Evolutionary conservation across 2,888 invertebrate species (phyloP).

Genomic region (Melieria crassipennis): DNA sequence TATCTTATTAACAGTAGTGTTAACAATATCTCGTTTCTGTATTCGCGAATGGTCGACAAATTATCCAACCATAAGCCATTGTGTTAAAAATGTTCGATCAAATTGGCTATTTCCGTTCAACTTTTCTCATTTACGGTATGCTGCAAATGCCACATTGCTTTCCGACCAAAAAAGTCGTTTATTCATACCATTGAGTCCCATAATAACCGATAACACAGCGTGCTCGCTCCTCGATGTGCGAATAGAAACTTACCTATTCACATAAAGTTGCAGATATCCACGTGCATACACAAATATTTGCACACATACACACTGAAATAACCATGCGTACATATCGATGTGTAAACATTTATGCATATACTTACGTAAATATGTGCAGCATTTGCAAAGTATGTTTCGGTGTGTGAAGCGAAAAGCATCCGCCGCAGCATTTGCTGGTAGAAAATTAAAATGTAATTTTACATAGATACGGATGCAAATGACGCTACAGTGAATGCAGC

Average conservation of each 20-base stretch:
- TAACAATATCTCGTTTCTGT: too few species aligned
- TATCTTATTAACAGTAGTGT: too few species aligned
- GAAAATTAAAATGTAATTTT: conserved; percentile 14
- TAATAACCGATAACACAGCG: conserved; percentile 39
- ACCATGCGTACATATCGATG: background rate
- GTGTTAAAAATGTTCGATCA: too few species aligned
- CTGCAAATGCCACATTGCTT: too few species aligned
- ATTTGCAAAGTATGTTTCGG: background rate
- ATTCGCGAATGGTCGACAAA: too few species aligned
- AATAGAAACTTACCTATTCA: background rate
- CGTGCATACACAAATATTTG: background rate
- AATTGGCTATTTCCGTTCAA: too few species aligned
- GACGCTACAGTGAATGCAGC: too few species aligned
- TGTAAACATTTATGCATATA: background rate
- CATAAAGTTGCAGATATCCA: conserved; percentile 17
- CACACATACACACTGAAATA: background rate
- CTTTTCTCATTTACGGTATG: too few species aligned
- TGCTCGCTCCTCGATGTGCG: conserved; percentile 13
- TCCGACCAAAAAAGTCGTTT: background rate
- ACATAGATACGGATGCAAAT: background rate
- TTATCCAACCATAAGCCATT: too few species aligned
- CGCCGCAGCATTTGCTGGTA: background rate
- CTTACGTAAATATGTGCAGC: background rate
- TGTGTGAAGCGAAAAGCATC: background rate
- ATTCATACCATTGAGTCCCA: conserved; percentile 31